Percentiles rank a stretch among this genome's conserved stretches.
Evolutionary conservation across 2,888 invertebrate species (phyloP).

Genomic region (Caenorhabditis macrosperma): DNA sequence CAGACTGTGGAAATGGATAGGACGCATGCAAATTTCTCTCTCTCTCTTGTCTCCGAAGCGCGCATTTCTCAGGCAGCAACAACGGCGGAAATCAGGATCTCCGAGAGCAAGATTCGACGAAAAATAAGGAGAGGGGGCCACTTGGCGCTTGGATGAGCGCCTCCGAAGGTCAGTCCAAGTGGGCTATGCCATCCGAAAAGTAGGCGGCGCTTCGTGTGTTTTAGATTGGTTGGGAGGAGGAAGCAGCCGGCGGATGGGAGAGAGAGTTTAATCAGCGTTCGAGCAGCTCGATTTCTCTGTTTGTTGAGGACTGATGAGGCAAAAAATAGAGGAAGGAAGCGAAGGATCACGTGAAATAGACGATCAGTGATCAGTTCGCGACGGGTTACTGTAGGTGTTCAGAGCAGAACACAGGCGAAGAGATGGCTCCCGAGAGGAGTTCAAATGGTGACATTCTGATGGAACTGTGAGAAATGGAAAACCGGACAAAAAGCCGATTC

Average conservation of each 20-base stretch:
- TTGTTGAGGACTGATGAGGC: conserved; percentile 43
- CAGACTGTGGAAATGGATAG: conserved; percentile 58
- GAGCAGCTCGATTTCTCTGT: conserved; percentile 54
- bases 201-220: conserved; percentile 19
- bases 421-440: too few relatives aligned
- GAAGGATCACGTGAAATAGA: conserved; percentile 41
- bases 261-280: conserved; percentile 52
- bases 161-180: conserved; percentile 44
- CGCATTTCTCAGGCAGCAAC: conserved; percentile 20
- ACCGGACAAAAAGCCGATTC: too few relatives aligned
- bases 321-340: conserved; percentile 19
- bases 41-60: background rate
- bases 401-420: too few relatives aligned
- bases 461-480: too few relatives aligned
- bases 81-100: conserved; percentile 33
- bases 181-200: conserved; percentile 30
- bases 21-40: conserved; percentile 44
- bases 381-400: background rate
- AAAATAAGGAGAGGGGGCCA: conserved; percentile 13
- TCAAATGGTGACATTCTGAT: too few relatives aligned
- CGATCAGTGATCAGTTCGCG: conserved; percentile 37
- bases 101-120: conserved; percentile 8
- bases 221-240: conserved; percentile 9
- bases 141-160: conserved; percentile 32
- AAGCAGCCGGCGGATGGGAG: background rate